Percentiles rank a stretch among this genome's conserved stretches.
Evolutionary conservation across 2,797 vertebrate species (phyloP).

Genomic region (Champsocephalus esox): DNA sequence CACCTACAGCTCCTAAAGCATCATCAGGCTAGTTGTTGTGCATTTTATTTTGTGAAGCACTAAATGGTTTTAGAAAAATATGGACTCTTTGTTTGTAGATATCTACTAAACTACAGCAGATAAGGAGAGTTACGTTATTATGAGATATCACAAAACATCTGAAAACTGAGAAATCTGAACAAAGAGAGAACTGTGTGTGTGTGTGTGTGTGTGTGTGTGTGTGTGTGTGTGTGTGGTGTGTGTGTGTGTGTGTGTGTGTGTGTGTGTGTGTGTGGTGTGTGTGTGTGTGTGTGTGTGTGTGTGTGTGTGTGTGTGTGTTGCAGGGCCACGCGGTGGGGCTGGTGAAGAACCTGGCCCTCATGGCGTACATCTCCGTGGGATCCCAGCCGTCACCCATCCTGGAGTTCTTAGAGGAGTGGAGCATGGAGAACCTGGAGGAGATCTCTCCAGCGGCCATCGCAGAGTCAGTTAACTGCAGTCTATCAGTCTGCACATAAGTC

Average conservation of each 20-base stretch:
- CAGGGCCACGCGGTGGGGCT: slow-evolving; percentile 99
- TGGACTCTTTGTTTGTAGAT: no score
- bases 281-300: no score
- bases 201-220: not conserved
- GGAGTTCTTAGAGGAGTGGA: slow-evolving; percentile 99
- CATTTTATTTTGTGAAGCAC: no score
- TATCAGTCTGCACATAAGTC: no score
- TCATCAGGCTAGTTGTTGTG: no score
- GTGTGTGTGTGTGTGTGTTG: not conserved
- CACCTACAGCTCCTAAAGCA: no score
- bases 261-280: slow-evolving; percentile 1
- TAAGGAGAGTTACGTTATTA: no score
- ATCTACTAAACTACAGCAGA: no score
- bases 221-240: slow-evolving; percentile 6
- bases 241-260: slow-evolving; percentile 4
- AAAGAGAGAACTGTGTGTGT: no score
- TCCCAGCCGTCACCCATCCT: slow-evolving; percentile 98
- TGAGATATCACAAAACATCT: slow-evolving; percentile 50
- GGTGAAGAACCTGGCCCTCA: slow-evolving; percentile 97
- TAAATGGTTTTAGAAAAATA: no score
- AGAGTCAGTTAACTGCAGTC: slow-evolving; percentile 86
- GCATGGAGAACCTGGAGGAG: slow-evolving; percentile 99
- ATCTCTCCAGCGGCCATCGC: slow-evolving; percentile 99
- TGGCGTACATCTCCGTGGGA: slow-evolving; percentile 99
- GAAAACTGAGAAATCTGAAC: not conserved